Percentiles rank a stretch among this genome's conserved stretches.
phyloP scores from a whole-genome alignment of 1,140 invertebrate genomes.

The Heliconius nattereri region DNA sequence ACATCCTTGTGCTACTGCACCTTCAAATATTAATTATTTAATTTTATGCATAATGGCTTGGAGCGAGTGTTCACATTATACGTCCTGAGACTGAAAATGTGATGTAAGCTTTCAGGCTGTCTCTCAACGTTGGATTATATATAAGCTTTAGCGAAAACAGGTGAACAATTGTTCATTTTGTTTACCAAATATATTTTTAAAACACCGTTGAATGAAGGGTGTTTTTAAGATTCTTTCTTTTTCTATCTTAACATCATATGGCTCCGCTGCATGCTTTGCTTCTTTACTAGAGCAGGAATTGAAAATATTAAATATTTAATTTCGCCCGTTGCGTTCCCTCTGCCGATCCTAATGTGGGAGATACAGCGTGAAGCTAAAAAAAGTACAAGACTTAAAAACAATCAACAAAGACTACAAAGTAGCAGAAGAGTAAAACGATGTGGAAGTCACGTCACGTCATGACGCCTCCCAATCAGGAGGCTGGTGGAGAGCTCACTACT shows the following conservation, averaged over 20 bases:
- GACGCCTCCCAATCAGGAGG: slow-evolving; percentile 19
- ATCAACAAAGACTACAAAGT: neutral
- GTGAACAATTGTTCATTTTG: neutral
- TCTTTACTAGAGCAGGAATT: too few species aligned
- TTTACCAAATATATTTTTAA: slow-evolving; percentile 2
- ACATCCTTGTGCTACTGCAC: too few species aligned
- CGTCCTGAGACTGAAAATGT: slow-evolving; percentile 3
- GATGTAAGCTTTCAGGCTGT: slow-evolving; percentile 3
- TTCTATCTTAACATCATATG: neutral
- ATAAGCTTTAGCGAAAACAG: neutral
- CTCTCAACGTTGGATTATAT: slow-evolving; percentile 2
- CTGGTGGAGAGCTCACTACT: slow-evolving; percentile 3
- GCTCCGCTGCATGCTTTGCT: too few species aligned
- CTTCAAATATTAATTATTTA: neutral
- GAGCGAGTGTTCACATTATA: slow-evolving; percentile 1
- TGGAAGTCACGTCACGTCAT: slow-evolving; percentile 26
- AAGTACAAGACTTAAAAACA: neutral
- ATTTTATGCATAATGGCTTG: slow-evolving; percentile 12
- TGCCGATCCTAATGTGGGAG: too few species aligned
- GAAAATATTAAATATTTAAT: too few species aligned
- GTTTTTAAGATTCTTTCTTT: neutral
- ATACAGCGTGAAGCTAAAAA: neutral
- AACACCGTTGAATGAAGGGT: neutral
- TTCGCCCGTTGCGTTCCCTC: too few species aligned
- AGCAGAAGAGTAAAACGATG: neutral